Conservation (phyloP, 2,113 vertebrate genomes). For the Leptobrachium leishanense region DNA sequence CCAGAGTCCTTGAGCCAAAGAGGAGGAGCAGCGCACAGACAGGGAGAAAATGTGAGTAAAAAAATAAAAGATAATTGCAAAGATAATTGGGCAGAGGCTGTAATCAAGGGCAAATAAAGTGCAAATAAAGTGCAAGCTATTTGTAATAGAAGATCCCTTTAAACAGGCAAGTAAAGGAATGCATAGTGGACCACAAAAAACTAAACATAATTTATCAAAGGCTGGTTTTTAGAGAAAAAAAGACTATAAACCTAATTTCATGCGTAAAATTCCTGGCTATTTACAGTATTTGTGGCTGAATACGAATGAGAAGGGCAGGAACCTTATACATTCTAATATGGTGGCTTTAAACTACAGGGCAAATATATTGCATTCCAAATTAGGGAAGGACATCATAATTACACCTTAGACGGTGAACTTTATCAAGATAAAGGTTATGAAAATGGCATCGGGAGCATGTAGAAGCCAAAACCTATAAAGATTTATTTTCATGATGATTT, state of each 20-base stretch:
- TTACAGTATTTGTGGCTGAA: slow-evolving; percentile 26
- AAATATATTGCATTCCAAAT: slow-evolving; percentile 44
- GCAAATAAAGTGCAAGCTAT: too few species aligned
- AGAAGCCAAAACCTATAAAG: slow-evolving; percentile 47
- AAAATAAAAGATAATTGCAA: too few species aligned
- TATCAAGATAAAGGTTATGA: slow-evolving; percentile 48
- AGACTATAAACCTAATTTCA: slow-evolving; percentile 40
- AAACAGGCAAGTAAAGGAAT: too few species aligned
- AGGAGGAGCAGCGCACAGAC: too few species aligned
- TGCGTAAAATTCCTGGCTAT: slow-evolving; percentile 39
- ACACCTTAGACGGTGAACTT: slow-evolving; percentile 42
- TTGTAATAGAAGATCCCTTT: too few species aligned
- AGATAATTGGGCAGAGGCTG: too few species aligned
- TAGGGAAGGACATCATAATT: slow-evolving; percentile 46
- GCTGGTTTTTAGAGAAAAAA: too few species aligned
- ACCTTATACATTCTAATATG: slow-evolving; percentile 36
- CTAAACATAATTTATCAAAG: too few species aligned
- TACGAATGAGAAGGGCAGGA: slow-evolving; percentile 16
- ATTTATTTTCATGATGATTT: slow-evolving; percentile 24
- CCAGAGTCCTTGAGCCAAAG: too few species aligned
- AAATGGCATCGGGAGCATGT: slow-evolving; percentile 38
- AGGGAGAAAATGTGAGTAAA: too few species aligned
- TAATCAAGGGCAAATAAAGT: too few species aligned
- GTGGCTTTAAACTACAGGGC: slow-evolving; percentile 27
- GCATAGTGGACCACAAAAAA: too few species aligned